Evolutionary conservation across 1,140 invertebrate species (phyloP).

Genomic region (Latrodectus geometricus): DNA sequence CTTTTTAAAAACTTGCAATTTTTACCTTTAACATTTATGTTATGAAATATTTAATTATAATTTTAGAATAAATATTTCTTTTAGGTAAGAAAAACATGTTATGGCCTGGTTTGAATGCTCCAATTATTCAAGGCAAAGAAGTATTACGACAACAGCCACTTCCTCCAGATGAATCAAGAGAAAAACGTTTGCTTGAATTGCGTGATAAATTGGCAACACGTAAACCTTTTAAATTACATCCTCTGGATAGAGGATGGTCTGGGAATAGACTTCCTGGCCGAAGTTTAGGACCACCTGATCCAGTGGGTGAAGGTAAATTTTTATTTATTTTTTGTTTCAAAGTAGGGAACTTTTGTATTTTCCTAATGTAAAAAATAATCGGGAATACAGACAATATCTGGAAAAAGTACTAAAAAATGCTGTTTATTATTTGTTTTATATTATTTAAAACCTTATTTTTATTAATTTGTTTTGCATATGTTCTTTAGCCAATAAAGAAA

Average conservation of each 20-base stretch:
- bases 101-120: conserved; percentile 92
- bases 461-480: no score
- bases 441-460: no score
- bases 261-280: conserved; percentile 84
- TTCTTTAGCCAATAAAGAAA: no score
- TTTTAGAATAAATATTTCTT: conserved; percentile 4
- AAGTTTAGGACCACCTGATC: conserved; percentile 88
- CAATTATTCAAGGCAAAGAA: conserved; percentile 82
- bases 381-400: no score
- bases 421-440: no score
- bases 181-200: conserved; percentile 78
- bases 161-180: conserved; percentile 79
- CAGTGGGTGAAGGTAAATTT: conserved; percentile 76
- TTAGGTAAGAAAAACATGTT: conserved; percentile 81
- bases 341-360: no score
- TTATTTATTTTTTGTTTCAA: no score
- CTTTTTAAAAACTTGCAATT: background rate
- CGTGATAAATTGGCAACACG: conserved; percentile 79
- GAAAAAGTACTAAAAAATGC: no score
- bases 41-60: background rate
- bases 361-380: no score
- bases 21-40: background rate
- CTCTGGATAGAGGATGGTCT: conserved; percentile 90
- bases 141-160: conserved; percentile 78
- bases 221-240: conserved; percentile 75